Evolutionary conservation across 2,113 vertebrate species (phyloP).

Genomic region (Oncorhynchus nerka): DNA sequence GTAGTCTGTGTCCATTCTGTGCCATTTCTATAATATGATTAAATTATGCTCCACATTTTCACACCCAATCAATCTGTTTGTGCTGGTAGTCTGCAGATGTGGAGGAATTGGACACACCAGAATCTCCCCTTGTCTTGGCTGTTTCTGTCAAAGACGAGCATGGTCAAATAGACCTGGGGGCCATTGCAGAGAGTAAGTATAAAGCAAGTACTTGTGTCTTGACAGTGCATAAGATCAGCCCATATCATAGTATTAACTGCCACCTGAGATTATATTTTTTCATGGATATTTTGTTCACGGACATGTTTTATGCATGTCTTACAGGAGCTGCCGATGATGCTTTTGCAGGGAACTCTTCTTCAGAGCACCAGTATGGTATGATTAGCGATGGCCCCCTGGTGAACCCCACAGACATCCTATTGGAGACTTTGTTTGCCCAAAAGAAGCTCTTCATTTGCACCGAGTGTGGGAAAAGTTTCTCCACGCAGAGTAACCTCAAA

Average conservation of each 20-base stretch:
- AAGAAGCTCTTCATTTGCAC: slow-evolving; percentile 54
- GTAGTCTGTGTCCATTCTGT: neutral
- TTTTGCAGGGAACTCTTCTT: neutral
- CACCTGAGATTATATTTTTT: neutral
- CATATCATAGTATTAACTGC: neutral
- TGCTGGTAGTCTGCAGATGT: neutral
- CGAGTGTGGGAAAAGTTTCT: slow-evolving; percentile 59
- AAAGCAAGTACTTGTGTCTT: neutral
- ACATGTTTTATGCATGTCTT: neutral
- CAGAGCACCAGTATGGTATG: neutral
- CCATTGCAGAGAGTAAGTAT: slow-evolving; percentile 58
- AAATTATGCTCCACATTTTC: too few relatives aligned
- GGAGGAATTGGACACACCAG: slow-evolving; percentile 13
- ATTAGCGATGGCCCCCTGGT: neutral
- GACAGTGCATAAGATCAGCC: neutral
- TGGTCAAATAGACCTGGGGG: slow-evolving; percentile 56
- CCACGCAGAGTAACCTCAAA: slow-evolving; percentile 56
- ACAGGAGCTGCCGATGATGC: slow-evolving; percentile 48
- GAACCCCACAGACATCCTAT: neutral
- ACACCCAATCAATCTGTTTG: neutral
- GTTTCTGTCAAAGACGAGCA: slow-evolving; percentile 58
- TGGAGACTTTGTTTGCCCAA: slow-evolving; percentile 17
- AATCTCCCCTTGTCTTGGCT: slow-evolving; percentile 48
- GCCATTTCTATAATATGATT: too few relatives aligned
- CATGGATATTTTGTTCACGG: too few relatives aligned